Base-by-base conservation (phyloP, 2,113 vertebrate species). In the Hyaena hyaena region DNA sequence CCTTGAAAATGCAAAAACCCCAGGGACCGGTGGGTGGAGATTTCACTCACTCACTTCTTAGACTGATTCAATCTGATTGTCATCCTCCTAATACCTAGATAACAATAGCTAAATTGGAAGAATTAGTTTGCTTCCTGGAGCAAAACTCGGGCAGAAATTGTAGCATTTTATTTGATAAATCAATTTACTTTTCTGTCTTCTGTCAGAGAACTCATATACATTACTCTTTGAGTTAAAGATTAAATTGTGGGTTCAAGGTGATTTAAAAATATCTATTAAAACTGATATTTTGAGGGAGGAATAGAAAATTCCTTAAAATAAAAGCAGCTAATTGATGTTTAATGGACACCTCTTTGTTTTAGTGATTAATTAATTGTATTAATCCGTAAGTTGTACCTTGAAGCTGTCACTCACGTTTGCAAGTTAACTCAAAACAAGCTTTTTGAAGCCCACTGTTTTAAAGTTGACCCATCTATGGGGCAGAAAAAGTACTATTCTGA, bases 351-450 rank as follows among this genome's bases (percentile, higher is more conserved):
- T 83, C 15, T 45, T 94, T 90, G 88, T 93, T 96, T 93, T 45
- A 95, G 21, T 69, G 26, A 93, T 71, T 95, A 93, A 86, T 94
- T 90, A 97, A 95, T 88, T 95, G n/a, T 87, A 79, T 94, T 92
- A 81, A 88, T 90, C 95, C 33, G 31, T 94, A 50, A 95, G 28
- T 19, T 87, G 48, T 24, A 58, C n/a, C 63, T 96, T 71, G n/a
- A 93, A 91, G 48, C 73, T 97, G 50, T 96, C 93, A 85, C 43
- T 96, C 66, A 86, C 23, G 28, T 80, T 96, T 84, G 4, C 68
- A 95, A 65, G 45, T 93, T 96, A 96, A 97, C 61, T 86, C 33
- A 88, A 74, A 79, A 31, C n/a, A 74, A 73, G 77, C 9, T 6
- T 92, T 87, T 53, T 88, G 93, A 96, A 95, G 87, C 15, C 4